Conservation (phyloP, 2,797 vertebrate genomes). For the Heteromormyrus szaboi region DNA sequence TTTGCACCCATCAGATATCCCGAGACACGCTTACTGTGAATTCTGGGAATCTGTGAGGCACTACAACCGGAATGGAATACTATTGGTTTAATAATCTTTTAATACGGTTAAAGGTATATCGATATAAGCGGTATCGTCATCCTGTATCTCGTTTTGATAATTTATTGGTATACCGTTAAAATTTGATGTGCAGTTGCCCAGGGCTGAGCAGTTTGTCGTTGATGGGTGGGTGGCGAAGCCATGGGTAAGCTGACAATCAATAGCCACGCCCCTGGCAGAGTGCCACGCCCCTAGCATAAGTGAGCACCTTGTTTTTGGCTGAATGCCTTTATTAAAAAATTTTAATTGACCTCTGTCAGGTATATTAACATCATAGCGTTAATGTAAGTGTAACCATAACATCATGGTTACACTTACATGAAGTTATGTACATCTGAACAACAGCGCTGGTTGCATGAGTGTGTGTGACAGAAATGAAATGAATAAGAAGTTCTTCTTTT, state of each 20-base stretch:
- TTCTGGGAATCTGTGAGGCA: neutral
- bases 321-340: neutral
- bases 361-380: neutral
- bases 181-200: neutral
- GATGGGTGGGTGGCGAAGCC: neutral
- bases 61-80: neutral
- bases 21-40: neutral
- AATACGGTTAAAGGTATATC: neutral
- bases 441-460: neutral
- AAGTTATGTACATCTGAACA: neutral
- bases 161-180: neutral
- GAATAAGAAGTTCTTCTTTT: neutral
- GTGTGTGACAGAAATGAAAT: neutral
- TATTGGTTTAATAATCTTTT: neutral
- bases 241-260: neutral
- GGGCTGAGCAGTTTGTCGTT: neutral
- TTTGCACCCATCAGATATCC: neutral
- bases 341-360: neutral
- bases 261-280: neutral
- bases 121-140: neutral
- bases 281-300: neutral
- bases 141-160: neutral
- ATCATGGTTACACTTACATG: neutral
- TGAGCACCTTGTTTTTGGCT: neutral
- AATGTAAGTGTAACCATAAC: no score